Evolutionary conservation across 2,113 vertebrate genomes (phyloP).

Genomic region (Parus major): DNA sequence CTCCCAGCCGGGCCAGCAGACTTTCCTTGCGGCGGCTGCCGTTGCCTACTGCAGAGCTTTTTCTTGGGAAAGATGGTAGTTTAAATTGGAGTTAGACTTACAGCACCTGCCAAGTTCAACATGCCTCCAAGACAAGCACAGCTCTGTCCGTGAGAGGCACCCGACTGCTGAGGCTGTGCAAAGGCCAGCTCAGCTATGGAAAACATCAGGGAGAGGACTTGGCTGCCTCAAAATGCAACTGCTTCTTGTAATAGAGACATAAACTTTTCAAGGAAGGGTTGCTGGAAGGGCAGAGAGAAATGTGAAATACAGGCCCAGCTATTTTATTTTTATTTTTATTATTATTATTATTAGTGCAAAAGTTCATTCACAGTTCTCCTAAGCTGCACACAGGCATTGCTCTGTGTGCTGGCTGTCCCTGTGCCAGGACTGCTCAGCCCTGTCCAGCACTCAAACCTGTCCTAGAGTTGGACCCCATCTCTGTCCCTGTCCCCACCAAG

Average conservation of each 20-base stretch:
- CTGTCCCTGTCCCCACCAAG: not conserved
- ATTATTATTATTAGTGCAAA: not conserved
- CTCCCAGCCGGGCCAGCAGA: not conserved
- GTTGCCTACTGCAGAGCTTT: not conserved
- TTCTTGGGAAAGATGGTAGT: constrained; percentile 57
- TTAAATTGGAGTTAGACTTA: constrained; percentile 54
- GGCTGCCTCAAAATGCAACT: not conserved
- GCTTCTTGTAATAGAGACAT: constrained; percentile 3
- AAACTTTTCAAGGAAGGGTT: constrained; percentile 38
- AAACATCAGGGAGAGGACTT: constrained; percentile 12
- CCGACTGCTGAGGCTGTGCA: not conserved
- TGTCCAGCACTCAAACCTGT: not conserved
- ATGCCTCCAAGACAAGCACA: constrained; percentile 57
- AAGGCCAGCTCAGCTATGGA: constrained; percentile 39
- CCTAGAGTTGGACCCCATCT: not conserved
- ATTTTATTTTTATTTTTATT: not conserved
- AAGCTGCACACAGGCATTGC: not conserved
- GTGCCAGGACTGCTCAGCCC: not conserved
- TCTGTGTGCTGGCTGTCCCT: not conserved
- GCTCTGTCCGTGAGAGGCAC: constrained; percentile 42
- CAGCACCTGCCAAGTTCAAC: constrained; percentile 72
- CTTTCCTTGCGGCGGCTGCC: not conserved
- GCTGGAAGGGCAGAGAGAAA: constrained; percentile 31
- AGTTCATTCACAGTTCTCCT: not conserved
- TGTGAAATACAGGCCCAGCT: not conserved